Evolutionary conservation across 2,113 vertebrate genomes (phyloP), one percentile per base, ranked within the genome.

Genomic region (Ia io): DNA sequence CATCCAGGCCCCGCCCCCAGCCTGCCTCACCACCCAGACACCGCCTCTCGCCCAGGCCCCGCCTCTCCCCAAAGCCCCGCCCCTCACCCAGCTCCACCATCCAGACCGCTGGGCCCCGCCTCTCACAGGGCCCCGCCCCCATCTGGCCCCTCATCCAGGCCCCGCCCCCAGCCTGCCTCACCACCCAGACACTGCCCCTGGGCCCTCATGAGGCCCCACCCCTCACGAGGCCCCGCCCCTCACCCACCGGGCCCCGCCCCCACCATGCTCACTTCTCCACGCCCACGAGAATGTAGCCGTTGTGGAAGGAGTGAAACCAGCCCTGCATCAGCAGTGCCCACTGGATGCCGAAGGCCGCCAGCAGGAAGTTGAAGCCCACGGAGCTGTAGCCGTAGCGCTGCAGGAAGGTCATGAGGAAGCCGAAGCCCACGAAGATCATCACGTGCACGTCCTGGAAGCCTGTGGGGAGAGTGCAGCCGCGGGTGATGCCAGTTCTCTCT

Each of bases 301-400:
- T 95, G 85, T 99, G 92, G 6, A 99, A 98, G 17, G 97, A 94
- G 84, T 99, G 98, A 90, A 99, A 98, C 99, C 99, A 99, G 96
- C 99, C 99, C 96, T 99, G 99, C 99, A 99, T 99, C 90, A 99
- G 98, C n/a, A 99, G 97, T 69, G 99, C 99, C 99, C 99, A 99
- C 97, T 99, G 99, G 97, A 99, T 97, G 61, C 99, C 99, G 49
- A 99, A 99, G 70, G 99, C 96, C 0, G 99, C 99, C 1, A 99
- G 98, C 88, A 99, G 98, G 97, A 99, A 99, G 98, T 99, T 99
- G 98, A 99, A 99, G 73, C 99, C 99, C 20, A 99, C 99, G 0
- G 98, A 98, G 3, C 99, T 97, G 0, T 99, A 99, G 95, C 99
- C 99, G 1, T 99, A 99, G 73, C 99, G 99, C 96, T 99, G 99